Percentiles rank a stretch among this genome's conserved stretches.
phyloP scores from a whole-genome alignment of 2,888 invertebrate species.

The Bimastos eiseni region DNA sequence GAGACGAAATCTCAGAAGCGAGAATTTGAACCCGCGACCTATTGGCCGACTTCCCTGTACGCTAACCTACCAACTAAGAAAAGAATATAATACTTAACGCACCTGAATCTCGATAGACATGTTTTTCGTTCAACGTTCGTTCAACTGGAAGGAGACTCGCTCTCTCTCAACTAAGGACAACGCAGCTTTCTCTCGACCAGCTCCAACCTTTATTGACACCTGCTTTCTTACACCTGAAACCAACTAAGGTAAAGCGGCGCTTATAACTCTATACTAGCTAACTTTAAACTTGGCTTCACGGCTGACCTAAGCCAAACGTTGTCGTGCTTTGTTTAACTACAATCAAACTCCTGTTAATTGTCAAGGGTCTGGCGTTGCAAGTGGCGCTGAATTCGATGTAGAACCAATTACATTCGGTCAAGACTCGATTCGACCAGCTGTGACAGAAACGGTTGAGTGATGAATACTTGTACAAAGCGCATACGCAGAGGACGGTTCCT shows the following conservation, averaged over 20 bases:
- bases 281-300: not conserved
- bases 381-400: no score
- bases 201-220: not conserved
- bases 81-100: not conserved
- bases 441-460: no score
- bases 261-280: not conserved
- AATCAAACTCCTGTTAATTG: no score
- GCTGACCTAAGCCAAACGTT: not conserved
- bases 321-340: no score
- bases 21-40: no score
- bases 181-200: not conserved
- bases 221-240: not conserved
- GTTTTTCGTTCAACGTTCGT: not conserved
- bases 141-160: no score
- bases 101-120: not conserved
- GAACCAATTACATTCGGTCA: no score
- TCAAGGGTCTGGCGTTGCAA: no score
- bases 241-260: not conserved
- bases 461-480: no score
- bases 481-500: no score
- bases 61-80: not conserved
- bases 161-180: not conserved
- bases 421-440: no score
- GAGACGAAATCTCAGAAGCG: no score
- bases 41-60: not conserved